Percentiles rank a stretch among this genome's conserved stretches.
Conservation (phyloP, 2,113 vertebrate species). For the Pseudorhombus dupliciocellatus region DNA sequence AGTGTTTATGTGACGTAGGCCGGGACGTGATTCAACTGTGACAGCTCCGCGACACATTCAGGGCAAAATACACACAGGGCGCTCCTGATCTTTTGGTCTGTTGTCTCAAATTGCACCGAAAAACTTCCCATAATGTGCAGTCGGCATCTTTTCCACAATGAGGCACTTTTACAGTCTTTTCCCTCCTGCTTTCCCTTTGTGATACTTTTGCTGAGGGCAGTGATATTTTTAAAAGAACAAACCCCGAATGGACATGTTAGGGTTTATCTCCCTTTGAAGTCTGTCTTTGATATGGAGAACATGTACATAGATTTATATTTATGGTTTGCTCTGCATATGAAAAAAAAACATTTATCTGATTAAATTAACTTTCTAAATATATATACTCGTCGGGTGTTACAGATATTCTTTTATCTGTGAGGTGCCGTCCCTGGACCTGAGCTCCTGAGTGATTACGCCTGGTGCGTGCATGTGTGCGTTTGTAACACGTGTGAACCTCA, state of each 20-base stretch:
- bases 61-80: conserved; percentile 41
- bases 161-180: conserved; percentile 27
- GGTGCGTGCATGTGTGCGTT: conserved; percentile 23
- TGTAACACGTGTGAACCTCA: conserved; percentile 10
- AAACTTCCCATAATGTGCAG: conserved; percentile 17
- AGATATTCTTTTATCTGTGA: conserved; percentile 68
- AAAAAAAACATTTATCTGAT: conserved; percentile 66
- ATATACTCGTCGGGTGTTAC: conserved; percentile 55
- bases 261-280: conserved; percentile 64
- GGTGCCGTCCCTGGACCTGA: conserved; percentile 53
- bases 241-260: conserved; percentile 60
- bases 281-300: conserved; percentile 78
- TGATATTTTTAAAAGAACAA: conserved; percentile 67
- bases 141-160: conserved; percentile 15
- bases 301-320: conserved; percentile 58
- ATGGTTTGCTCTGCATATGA: conserved; percentile 42
- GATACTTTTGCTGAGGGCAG: conserved; percentile 50
- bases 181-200: conserved; percentile 20
- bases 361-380: conserved; percentile 78
- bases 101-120: conserved; percentile 9
- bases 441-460: conserved; percentile 64
- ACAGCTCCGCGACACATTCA: conserved; percentile 60
- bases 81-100: background rate
- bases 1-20: conserved; percentile 43
- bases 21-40: conserved; percentile 23